A percentile compares a stretch with the other conserved stretches of the same genome.
These are phyloP conservation scores for Volucella inflata DNA, from an alignment of 2,888 invertebrate species.

Conservation along the genomic window DNA sequence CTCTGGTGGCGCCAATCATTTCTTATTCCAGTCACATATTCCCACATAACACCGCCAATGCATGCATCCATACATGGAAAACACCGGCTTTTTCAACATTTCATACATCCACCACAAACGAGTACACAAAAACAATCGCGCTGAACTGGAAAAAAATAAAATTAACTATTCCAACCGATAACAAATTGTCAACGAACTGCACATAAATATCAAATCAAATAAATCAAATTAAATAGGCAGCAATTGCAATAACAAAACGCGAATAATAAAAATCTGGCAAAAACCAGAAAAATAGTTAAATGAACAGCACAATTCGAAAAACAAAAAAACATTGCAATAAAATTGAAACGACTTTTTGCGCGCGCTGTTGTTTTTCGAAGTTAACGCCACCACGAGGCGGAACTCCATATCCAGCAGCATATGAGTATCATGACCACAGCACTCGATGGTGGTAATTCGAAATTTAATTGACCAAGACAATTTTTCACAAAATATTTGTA, in stretches of 20 bases:
- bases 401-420: no score
- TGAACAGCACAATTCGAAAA: constrained; percentile 33
- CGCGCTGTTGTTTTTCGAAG: no score
- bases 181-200: constrained; percentile 62
- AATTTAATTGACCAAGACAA: constrained; percentile 68
- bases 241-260: not conserved
- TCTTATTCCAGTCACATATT: constrained; percentile 66
- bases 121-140: no score
- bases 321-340: constrained; percentile 41
- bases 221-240: constrained; percentile 4
- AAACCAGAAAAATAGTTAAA: constrained; percentile 36
- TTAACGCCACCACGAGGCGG: no score
- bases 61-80: constrained; percentile 61
- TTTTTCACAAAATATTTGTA: not conserved
- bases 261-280: not conserved
- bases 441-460: constrained; percentile 43
- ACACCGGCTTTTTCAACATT: constrained; percentile 53
- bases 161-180: constrained; percentile 69
- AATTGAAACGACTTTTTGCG: constrained; percentile 9
- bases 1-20: constrained; percentile 61
- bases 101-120: constrained; percentile 1
- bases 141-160: constrained; percentile 44
- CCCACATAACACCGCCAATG: constrained; percentile 56
- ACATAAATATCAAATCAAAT: constrained; percentile 62
- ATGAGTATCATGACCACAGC: not conserved